phyloP scores from a whole-genome alignment of 2,113 vertebrate genomes.

The Myotis lucifugus region DNA sequence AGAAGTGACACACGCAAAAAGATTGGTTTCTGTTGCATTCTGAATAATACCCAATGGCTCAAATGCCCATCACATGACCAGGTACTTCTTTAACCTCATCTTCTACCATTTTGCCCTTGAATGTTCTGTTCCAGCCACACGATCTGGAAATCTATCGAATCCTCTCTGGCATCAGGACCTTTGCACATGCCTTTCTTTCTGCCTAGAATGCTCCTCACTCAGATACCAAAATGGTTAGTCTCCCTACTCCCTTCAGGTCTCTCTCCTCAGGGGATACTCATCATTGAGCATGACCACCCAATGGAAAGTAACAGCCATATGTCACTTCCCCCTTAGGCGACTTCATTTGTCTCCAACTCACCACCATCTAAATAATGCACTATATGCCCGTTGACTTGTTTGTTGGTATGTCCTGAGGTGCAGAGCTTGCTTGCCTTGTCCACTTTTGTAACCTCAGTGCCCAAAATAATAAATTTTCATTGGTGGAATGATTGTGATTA shows the following conservation, averaged over 20 bases:
- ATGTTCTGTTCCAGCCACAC: neutral
- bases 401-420: neutral
- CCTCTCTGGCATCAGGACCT: too few relatives aligned
- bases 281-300: neutral
- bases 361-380: neutral
- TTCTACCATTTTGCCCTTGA: neutral
- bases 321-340: neutral
- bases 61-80: fast-evolving
- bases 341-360: neutral
- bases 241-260: neutral
- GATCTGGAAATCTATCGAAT: neutral
- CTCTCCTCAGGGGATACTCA: neutral
- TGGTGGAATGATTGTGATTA: neutral
- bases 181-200: neutral
- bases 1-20: neutral
- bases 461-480: neutral
- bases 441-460: neutral
- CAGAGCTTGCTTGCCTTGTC: neutral
- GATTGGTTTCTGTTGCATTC: neutral
- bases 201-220: neutral
- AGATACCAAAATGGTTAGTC: neutral
- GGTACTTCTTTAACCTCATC: neutral
- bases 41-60: neutral
- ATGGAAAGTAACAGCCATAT: neutral
- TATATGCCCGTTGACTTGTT: neutral